Evolutionary conservation across 2,888 invertebrate species (phyloP).

Genomic region (Deladenus siricidicola): DNA sequence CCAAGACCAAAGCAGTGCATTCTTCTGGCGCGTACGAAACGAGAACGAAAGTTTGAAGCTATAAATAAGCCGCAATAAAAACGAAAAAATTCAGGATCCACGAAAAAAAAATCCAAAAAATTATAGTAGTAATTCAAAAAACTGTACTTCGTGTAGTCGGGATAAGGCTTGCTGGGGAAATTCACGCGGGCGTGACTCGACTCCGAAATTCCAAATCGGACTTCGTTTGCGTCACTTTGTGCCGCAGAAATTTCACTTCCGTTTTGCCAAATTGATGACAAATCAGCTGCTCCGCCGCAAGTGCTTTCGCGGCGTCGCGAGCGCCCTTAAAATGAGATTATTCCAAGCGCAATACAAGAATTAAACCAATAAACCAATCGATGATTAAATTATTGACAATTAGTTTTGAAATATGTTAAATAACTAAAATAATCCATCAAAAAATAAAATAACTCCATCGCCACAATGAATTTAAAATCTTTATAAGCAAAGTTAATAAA

Average conservation of each 20-base stretch:
- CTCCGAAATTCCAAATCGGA: slow-evolving; percentile 28
- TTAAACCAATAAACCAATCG: no score
- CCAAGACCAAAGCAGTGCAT: slow-evolving; percentile 50
- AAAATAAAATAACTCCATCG: no score
- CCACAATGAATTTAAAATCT: no score
- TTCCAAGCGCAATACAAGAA: neutral
- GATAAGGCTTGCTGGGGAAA: slow-evolving; percentile 42
- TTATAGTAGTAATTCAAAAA: neutral
- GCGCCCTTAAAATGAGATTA: neutral
- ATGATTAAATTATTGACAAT: no score
- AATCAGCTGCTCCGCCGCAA: no score
- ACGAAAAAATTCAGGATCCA: no score
- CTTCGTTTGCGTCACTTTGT: neutral
- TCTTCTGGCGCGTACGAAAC: slow-evolving; percentile 33
- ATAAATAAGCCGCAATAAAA: slow-evolving; percentile 18
- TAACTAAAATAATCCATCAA: no score
- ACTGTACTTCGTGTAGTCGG: slow-evolving; percentile 38
- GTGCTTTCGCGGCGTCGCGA: slow-evolving; percentile 1
- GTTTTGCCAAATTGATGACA: neutral
- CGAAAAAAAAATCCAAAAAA: neutral
- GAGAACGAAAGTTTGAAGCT: slow-evolving; percentile 39
- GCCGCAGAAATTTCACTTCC: neutral
- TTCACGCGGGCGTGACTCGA: slow-evolving; percentile 42
- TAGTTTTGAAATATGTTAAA: no score
- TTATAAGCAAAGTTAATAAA: no score